These are phyloP conservation scores for Siniperca knerii DNA, from an alignment of 2,113 vertebrate genomes.

Conservation along the genomic window DNA sequence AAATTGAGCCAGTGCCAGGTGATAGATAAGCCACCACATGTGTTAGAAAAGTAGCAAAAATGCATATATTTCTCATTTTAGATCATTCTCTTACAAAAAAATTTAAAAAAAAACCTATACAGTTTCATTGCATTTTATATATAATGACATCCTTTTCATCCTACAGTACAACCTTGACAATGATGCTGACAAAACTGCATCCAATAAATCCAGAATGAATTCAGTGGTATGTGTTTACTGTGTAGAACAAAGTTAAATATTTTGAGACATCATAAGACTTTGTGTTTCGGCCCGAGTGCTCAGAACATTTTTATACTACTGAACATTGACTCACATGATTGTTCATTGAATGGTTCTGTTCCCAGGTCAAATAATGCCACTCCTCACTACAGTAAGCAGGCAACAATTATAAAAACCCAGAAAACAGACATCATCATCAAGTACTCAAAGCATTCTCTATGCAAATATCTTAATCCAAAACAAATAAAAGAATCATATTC, in stretches of 20 bases:
- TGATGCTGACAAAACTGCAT: neutral
- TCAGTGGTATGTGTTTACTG: neutral
- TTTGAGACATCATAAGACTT: neutral
- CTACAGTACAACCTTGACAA: neutral
- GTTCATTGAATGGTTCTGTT: neutral
- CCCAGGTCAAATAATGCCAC: neutral
- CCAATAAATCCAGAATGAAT: neutral
- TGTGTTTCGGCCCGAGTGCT: neutral
- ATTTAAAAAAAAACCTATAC: neutral
- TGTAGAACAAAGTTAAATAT: neutral
- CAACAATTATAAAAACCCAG: constrained; percentile 17
- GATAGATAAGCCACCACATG: neutral
- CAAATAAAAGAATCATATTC: neutral
- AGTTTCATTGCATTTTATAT: neutral
- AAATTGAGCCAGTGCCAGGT: neutral
- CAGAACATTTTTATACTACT: neutral
- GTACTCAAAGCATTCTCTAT: constrained; percentile 27
- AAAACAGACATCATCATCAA: constrained; percentile 16
- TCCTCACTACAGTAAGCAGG: constrained; percentile 8
- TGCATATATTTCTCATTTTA: neutral
- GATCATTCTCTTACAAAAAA: neutral
- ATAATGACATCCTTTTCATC: neutral
- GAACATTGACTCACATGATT: neutral
- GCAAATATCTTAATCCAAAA: neutral
- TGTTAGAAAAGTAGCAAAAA: neutral